These are phyloP conservation scores for Dinomys branickii DNA, from an alignment of 2,113 vertebrate species.

Conservation along the genomic window DNA sequence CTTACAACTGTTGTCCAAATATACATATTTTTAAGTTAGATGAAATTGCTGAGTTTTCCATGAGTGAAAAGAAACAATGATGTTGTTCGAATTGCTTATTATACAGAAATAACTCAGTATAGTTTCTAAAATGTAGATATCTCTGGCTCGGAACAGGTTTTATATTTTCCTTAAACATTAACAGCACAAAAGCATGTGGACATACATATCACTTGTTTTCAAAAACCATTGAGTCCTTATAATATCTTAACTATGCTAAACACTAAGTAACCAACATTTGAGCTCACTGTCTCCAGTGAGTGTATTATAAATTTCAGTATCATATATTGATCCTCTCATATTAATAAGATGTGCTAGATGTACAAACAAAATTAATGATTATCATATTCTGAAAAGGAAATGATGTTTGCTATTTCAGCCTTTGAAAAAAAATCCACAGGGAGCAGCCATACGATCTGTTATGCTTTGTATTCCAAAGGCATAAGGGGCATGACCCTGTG, in stretches of 20 bases:
- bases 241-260: neutral
- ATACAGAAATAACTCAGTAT: neutral
- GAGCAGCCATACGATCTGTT: neutral
- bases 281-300: neutral
- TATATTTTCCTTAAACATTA: neutral
- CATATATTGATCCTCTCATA: slow-evolving; percentile 13
- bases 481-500: neutral
- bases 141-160: neutral
- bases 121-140: neutral
- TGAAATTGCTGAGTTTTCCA: neutral
- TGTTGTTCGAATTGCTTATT: neutral
- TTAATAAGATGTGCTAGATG: slow-evolving; percentile 19
- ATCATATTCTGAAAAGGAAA: neutral
- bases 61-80: neutral
- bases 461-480: neutral
- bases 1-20: neutral
- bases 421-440: neutral
- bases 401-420: neutral
- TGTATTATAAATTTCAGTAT: slow-evolving; percentile 33
- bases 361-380: slow-evolving; percentile 22
- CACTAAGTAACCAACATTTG: neutral
- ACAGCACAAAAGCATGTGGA: neutral
- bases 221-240: neutral
- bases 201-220: neutral
- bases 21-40: neutral